Percentiles rank a stretch among this genome's conserved stretches.
phyloP scores from a whole-genome alignment of 2,113 vertebrate species.

The Neomonachus schauinslandi region DNA sequence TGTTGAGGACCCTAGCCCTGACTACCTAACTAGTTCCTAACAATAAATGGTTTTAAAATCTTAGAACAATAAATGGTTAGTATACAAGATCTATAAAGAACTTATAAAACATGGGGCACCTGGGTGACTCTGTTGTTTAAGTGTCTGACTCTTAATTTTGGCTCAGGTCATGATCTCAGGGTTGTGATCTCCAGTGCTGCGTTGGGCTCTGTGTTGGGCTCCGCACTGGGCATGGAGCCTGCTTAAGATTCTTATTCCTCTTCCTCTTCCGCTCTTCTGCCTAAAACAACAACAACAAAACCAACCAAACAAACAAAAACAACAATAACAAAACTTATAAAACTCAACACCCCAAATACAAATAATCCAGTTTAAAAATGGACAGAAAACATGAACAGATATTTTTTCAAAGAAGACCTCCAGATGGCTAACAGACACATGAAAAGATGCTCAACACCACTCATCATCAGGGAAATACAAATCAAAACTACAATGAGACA shows the following conservation, averaged over 20 bases:
- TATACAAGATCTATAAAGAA: not conserved
- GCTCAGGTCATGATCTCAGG: not conserved
- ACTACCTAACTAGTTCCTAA: not conserved
- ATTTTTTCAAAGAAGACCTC: not conserved
- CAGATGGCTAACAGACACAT: not conserved
- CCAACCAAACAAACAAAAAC: too few relatives aligned
- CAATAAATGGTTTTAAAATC: not conserved
- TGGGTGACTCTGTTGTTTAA: not conserved
- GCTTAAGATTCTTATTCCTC: too few relatives aligned
- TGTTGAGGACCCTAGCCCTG: not conserved
- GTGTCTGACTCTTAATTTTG: not conserved
- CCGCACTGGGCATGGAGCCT: too few relatives aligned
- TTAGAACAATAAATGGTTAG: not conserved
- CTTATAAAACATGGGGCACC: not conserved
- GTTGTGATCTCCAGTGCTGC: not conserved
- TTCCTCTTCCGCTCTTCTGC: too few relatives aligned
- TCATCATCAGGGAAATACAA: not conserved
- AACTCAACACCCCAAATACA: not conserved
- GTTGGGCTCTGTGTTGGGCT: not conserved
- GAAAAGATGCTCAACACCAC: not conserved
- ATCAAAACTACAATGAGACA: not conserved
- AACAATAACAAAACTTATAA: not conserved
- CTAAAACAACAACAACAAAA: too few relatives aligned
- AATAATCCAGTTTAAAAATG: not conserved
- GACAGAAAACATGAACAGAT: not conserved